Evolutionary conservation across 1,140 invertebrate genomes (phyloP).

Genomic region (Bursaphelenchus mucronatus): DNA sequence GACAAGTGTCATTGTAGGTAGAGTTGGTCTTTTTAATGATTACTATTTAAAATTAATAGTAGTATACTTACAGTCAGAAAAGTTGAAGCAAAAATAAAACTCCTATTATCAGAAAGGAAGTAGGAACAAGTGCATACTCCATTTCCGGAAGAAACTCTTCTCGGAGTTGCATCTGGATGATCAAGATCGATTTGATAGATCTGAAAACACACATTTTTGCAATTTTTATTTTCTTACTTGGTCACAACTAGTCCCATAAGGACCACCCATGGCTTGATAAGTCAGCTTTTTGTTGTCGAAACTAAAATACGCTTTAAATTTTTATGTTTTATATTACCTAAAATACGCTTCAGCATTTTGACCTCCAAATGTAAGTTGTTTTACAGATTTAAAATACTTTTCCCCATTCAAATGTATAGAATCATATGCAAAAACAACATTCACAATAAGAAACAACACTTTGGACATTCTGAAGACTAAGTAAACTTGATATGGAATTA

Average conservation of each 20-base stretch:
- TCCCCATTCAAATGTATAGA: conserved; percentile 33
- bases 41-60: neutral
- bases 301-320: conserved; percentile 28
- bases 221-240: conserved; percentile 28
- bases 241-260: conserved; percentile 49
- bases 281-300: conserved; percentile 42
- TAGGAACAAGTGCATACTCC: conserved; percentile 45
- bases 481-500: neutral
- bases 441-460: neutral
- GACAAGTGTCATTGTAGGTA: conserved; percentile 28
- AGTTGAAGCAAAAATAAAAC: conserved; percentile 43
- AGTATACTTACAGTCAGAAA: conserved; percentile 25
- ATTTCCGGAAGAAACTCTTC: conserved; percentile 41
- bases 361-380: conserved; percentile 48
- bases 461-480: neutral
- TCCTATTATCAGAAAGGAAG: conserved; percentile 42
- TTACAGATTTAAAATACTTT: conserved; percentile 40
- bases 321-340: conserved; percentile 9
- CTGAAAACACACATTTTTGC: conserved; percentile 18
- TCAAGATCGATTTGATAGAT: conserved; percentile 49
- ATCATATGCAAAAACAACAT: neutral
- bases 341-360: conserved; percentile 51
- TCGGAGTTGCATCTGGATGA: conserved; percentile 23
- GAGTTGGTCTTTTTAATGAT: neutral
- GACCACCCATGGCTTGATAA: conserved; percentile 32